phyloP scores from a whole-genome alignment of 2,113 vertebrate species.

The Spilogale gracilis region DNA sequence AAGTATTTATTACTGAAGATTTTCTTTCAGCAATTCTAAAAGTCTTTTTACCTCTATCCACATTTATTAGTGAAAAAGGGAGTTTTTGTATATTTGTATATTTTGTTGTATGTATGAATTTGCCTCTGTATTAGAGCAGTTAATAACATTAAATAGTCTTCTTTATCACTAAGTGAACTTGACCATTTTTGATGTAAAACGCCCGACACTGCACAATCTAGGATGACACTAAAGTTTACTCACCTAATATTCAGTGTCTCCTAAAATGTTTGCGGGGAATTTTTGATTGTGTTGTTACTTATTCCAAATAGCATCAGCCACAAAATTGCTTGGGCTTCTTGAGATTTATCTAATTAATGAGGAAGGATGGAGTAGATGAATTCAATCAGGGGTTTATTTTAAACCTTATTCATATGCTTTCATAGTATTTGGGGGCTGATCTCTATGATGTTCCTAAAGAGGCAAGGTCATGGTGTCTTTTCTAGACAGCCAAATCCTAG shows the following conservation, averaged over 20 bases:
- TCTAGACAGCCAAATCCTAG: no score
- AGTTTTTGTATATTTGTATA: neutral
- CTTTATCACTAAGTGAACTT: neutral
- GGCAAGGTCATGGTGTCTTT: neutral
- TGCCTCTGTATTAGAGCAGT: neutral
- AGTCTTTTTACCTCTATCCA: neutral
- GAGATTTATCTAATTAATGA: neutral
- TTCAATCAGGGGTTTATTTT: neutral
- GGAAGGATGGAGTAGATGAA: neutral
- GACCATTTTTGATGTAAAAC: neutral
- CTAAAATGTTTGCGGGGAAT: neutral
- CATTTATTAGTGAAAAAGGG: neutral
- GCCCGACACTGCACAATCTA: neutral
- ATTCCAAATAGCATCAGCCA: neutral
- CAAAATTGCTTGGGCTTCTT: neutral
- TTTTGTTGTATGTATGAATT: neutral
- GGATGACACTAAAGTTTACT: neutral
- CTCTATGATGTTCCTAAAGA: neutral
- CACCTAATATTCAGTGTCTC: neutral
- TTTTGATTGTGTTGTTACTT: neutral
- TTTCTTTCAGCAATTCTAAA: neutral
- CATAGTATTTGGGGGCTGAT: fast-evolving
- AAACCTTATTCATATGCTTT: neutral
- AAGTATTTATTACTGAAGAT: neutral
- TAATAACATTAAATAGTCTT: neutral